Evolutionary conservation across 2,888 invertebrate genomes (phyloP), one percentile per base, ranked within the genome.

Genomic region (Perdita meconis): DNA sequence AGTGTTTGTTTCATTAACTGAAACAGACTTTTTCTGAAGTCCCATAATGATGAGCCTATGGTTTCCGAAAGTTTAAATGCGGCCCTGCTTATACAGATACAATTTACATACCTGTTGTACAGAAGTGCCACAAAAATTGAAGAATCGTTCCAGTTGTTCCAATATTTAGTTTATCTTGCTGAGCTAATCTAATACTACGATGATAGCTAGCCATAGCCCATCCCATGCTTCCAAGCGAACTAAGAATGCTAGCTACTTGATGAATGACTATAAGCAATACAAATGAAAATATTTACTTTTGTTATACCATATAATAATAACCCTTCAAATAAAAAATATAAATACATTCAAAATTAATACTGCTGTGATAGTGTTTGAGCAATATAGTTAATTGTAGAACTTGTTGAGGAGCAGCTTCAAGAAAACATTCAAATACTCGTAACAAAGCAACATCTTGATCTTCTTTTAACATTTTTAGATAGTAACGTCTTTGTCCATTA

Each of bases 201-300:
- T 97, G 96, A 92, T 98, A 98, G 8, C 96, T 96, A 0, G 97
- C 96, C 93, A 98, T 94, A 63, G 97, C 96, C 98, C 98, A 98
- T 0, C 97, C 96, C 95, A 98, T 95, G 79, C 97, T 97, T n/a
- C 96, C 93, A 78, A 98, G 94, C 0, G 97, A 97, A 36, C 96
- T 96, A 2, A 94, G 93, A 70, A 97, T 96, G 0, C 97, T 97
- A 26, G 95, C 93, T 50, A 94, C 91, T 92, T 97, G 97, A 88
- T 95, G 94, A 36, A 94, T 82, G 87, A 95, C 95, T 93, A 83
- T 8, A 55, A 73, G 30, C 3, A 22, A 60, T 26, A 47, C 8
- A 55, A 47, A 34, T 22, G 50, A n/a, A 5, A 74, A 56, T 16
- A 19, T 65, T 66, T 60, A 50, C 13, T 26, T 12, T 38, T 16